Conservation (phyloP, 2,113 vertebrate species). For the Myocastor coypus region DNA sequence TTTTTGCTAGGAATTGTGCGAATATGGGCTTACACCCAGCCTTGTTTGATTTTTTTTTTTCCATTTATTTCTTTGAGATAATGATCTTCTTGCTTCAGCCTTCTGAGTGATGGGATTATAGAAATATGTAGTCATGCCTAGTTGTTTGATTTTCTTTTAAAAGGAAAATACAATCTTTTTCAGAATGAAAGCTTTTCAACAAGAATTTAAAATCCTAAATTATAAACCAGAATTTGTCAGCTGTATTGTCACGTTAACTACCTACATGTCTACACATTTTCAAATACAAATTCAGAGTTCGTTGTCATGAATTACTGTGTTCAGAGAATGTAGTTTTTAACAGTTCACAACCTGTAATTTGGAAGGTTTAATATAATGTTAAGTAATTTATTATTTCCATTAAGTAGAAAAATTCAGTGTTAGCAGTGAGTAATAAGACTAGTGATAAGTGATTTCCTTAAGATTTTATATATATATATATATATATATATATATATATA, state of each 20-base stretch:
- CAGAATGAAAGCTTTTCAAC: not conserved
- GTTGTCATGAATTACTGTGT: not conserved
- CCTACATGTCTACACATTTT: not conserved
- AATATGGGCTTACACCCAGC: not conserved
- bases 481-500: no score
- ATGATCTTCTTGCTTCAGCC: not conserved
- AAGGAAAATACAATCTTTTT: not conserved
- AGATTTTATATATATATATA: not conserved
- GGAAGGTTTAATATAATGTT: not conserved
- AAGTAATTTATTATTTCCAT: not conserved
- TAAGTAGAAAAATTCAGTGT: not conserved
- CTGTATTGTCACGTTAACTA: not conserved
- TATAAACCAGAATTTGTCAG: not conserved
- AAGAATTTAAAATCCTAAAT: not conserved
- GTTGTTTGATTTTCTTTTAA: not conserved
- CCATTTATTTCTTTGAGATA: no score
- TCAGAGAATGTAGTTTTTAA: not conserved
- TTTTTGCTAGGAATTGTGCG: not conserved
- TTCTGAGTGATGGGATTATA: not conserved
- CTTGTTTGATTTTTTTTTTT: not conserved
- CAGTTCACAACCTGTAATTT: not conserved
- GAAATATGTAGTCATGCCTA: not conserved
- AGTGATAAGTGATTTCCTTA: not conserved
- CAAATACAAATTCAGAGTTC: conserved; percentile 32
- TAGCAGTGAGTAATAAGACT: not conserved